These are phyloP conservation scores for Corynorhinus townsendii DNA, from an alignment of 2,113 vertebrate genomes.

Conservation along the genomic window DNA sequence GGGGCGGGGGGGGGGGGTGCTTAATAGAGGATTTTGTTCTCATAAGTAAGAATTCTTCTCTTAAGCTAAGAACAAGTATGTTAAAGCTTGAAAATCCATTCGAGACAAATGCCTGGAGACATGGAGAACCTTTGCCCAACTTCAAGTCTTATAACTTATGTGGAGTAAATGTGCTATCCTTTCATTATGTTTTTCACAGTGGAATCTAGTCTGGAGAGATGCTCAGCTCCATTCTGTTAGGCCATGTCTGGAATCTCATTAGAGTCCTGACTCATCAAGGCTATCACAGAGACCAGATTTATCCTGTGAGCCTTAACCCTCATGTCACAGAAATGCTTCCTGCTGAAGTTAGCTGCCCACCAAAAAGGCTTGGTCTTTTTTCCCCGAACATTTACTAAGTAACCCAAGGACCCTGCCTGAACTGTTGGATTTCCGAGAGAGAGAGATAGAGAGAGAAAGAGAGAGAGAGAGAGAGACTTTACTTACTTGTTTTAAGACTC, in stretches of 20 bases:
- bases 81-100: slow-evolving; percentile 30
- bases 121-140: not conserved
- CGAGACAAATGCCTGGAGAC: slow-evolving; percentile 7
- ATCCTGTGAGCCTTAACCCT: not conserved
- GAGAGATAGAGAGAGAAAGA: not conserved
- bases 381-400: not conserved
- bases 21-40: slow-evolving; percentile 12
- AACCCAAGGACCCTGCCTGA: not conserved
- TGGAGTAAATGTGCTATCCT: not conserved
- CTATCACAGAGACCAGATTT: not conserved
- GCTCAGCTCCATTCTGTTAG: not conserved
- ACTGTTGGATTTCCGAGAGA: not conserved
- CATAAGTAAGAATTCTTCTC: slow-evolving; percentile 9
- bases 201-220: not conserved
- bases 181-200: not conserved
- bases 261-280: not conserved
- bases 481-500: not conserved
- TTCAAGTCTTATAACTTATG: slow-evolving; percentile 11
- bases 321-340: not conserved
- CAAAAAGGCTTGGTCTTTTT: not conserved
- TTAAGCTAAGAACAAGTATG: slow-evolving; percentile 1
- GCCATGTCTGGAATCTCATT: not conserved
- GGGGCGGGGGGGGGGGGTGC: fast-evolving
- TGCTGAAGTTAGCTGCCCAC: not conserved
- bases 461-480: not conserved